These are phyloP conservation scores for Scopus umbretta DNA, from an alignment of 2,113 vertebrate genomes.

Conservation along the genomic window DNA sequence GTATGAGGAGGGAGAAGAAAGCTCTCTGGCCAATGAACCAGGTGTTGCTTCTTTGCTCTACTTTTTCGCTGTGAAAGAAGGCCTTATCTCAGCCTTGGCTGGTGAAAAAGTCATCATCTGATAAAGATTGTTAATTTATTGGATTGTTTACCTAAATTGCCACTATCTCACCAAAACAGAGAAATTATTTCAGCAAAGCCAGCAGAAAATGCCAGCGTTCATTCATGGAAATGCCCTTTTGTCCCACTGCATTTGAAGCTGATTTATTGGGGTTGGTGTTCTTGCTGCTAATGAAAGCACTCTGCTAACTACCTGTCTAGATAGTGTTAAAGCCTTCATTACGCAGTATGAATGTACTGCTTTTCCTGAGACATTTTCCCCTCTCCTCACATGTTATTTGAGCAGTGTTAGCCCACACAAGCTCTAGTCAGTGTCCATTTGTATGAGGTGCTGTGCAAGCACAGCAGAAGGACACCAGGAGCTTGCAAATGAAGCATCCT, in stretches of 20 bases:
- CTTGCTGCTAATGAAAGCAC: background rate
- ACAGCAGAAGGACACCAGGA: background rate
- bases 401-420: background rate
- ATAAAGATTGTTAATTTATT: background rate
- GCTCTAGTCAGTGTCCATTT: accelerated
- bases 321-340: accelerated
- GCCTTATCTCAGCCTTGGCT: background rate
- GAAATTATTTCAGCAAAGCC: background rate
- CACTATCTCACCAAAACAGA: background rate
- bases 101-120: background rate
- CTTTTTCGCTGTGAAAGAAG: background rate
- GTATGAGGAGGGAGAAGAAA: background rate
- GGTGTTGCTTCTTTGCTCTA: background rate
- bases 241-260: accelerated
- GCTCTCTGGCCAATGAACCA: background rate
- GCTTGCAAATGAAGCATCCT: background rate
- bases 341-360: background rate
- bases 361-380: background rate
- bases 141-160: background rate
- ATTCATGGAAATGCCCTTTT: background rate
- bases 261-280: background rate
- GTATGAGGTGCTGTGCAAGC: background rate
- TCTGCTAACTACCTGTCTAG: background rate
- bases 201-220: background rate
- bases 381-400: background rate